phyloP scores from a whole-genome alignment of 30 jellyfish, hydroid and myxozoan genomes.

The Morbakka virulenta region DNA sequence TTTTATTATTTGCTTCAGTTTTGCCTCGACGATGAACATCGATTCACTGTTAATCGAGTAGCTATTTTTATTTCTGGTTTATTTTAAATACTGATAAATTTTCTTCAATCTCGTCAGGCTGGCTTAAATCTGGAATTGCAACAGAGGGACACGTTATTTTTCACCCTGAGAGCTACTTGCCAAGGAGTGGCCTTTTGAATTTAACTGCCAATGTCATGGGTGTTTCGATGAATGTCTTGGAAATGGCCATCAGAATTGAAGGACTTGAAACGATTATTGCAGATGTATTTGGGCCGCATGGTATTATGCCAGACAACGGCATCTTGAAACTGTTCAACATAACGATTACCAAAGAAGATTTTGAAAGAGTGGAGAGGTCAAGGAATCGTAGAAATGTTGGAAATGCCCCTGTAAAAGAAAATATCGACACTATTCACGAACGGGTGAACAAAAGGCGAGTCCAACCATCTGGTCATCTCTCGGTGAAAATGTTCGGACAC shows the following conservation, averaged over 20 bases:
- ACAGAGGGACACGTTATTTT: constrained; percentile 87
- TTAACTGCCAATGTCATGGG: constrained; percentile 85
- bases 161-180: constrained; percentile 90
- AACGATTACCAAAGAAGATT: constrained; percentile 54
- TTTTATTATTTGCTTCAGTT: no score
- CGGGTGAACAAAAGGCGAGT: constrained; percentile 82
- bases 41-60: no score
- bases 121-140: constrained; percentile 78
- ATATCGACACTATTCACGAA: constrained; percentile 48
- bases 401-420: constrained; percentile 47
- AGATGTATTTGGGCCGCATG: constrained; percentile 89
- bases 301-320: constrained; percentile 71
- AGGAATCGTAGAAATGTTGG: constrained; percentile 34
- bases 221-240: constrained; percentile 76
- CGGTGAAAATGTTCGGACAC: constrained; percentile 90
- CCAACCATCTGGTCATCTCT: constrained; percentile 88
- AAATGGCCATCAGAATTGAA: constrained; percentile 86
- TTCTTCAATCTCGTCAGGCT: constrained; percentile 2
- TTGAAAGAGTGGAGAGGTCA: constrained; percentile 11
- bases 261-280: constrained; percentile 88
- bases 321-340: constrained; percentile 55
- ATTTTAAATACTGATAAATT: no score
- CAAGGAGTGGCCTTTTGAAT: constrained; percentile 82
- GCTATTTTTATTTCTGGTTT: no score
- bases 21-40: no score